These are phyloP conservation scores for Thaleichthys pacificus DNA, from an alignment of 2,797 vertebrate species.

Conservation along the genomic window DNA sequence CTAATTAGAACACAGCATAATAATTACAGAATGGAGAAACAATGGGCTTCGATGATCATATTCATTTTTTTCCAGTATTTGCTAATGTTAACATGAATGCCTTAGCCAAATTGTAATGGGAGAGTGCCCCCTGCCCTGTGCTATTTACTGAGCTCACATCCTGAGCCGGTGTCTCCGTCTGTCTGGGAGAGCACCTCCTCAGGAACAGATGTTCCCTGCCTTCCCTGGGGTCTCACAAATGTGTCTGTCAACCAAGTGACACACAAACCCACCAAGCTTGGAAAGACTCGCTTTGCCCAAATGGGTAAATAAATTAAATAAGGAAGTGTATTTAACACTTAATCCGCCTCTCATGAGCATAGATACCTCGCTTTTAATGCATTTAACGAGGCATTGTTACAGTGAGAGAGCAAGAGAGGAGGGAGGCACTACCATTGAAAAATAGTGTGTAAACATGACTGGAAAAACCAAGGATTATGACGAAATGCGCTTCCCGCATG, in stretches of 20 bases:
- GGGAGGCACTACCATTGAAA: constrained; percentile 16
- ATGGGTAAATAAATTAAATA: constrained; percentile 49
- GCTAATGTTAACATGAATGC: constrained; percentile 17
- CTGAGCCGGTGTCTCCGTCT: constrained; percentile 42
- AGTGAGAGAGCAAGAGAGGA: neutral
- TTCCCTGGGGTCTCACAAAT: constrained; percentile 45
- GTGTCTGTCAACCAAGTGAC: constrained; percentile 45
- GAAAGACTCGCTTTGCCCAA: constrained; percentile 34
- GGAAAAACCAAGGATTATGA: constrained; percentile 56
- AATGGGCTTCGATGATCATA: constrained; percentile 7
- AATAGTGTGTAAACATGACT: constrained; percentile 41
- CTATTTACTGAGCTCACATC: neutral
- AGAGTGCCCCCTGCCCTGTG: neutral
- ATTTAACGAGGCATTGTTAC: constrained; percentile 29
- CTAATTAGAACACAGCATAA: neutral
- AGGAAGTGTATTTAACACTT: constrained; percentile 41
- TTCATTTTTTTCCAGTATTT: constrained; percentile 19
- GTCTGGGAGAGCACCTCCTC: constrained; percentile 53
- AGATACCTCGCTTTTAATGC: constrained; percentile 21
- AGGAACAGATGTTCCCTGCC: constrained; percentile 60
- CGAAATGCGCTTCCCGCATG: constrained; percentile 59
- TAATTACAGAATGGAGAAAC: constrained; percentile 5
- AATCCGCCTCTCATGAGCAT: constrained; percentile 35
- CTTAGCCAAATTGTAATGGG: constrained; percentile 10
- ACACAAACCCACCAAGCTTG: constrained; percentile 43